Evolutionary conservation across 2,888 invertebrate species (phyloP), one percentile per base, ranked within the genome.

Genomic region (Chalcis sispes): DNA sequence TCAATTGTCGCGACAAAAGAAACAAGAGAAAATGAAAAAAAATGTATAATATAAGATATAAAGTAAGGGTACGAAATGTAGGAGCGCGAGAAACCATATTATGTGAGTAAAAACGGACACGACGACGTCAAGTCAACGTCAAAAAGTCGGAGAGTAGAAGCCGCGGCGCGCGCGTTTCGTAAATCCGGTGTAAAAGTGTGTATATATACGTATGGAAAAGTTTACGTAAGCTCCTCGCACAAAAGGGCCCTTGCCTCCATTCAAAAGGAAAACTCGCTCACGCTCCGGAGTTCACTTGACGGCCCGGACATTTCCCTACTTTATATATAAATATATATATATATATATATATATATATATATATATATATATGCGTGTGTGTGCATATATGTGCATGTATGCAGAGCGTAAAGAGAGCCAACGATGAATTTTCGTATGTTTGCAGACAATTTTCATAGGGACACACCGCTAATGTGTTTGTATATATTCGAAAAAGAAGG

Each of bases 371-470:
- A n/a, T n/a, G n/a, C n/a, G n/a, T n/a, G n/a, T n/a, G n/a, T n/a
- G n/a, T n/a, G n/a, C n/a, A n/a, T n/a, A n/a, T n/a, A n/a, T n/a
- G n/a, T n/a, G n/a, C n/a, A n/a, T n/a, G n/a, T n/a, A n/a, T n/a
- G n/a, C n/a, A n/a, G n/a, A n/a, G n/a, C n/a, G n/a, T n/a, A n/a
- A n/a, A n/a, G n/a, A n/a, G n/a, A n/a, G n/a, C n/a, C n/a, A n/a
- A n/a, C n/a, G n/a, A n/a, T 7, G 10, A 36, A 4, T 36, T 36
- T 36, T 27, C 2, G 40, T n/a, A 20, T 50, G 36, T 48, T 20
- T 23, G 70, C 59, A 65, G 71, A 75, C 75, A 65, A 65, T 71
- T 75, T 75, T 65, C 70, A 58, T 46, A 58, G 56, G 15, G 46
- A 46, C 8, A 23, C 23, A 52, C 50, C 42, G 54, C 65, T 71